Base-by-base conservation (phyloP, 2,888 invertebrate species). In the Volucella inflata region DNA sequence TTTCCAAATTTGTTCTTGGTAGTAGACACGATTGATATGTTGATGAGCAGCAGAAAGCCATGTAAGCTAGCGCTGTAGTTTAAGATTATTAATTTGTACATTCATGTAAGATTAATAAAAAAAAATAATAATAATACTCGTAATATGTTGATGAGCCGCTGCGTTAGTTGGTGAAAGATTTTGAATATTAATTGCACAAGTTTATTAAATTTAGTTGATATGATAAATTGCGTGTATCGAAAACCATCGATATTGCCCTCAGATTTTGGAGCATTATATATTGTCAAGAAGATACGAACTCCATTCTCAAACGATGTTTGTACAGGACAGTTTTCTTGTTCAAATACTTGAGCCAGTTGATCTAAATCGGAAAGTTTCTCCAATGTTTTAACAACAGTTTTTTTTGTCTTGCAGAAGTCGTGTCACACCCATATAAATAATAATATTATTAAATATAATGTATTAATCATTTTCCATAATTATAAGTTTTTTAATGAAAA, bases 211-310 rank as follows among this genome's bases (percentile, higher is more conserved):
- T 42, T 42, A 8, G 42, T 42, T 42, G 10, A 10, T 42, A 9
- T 42, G 42, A 51, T 46, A 14, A 70, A 57, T 55, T 40, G 53
- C 21, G 38, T 38, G 8, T 38, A 57, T 11, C 57, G 57, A 9
- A 57, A 9, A 17, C 14, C 38, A 57, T 57, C 40, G 9, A 57
- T 57, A 9, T 14, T 14, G 57, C 14, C 57, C 40, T 57, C 57
- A 57, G 57, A 57, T 57, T 36, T 57, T n/a, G 11, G 57, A 57
- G 38, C 38, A 57, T 57, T 57, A 38, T 57, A 57, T 38, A 57
- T 2, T 38, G 57, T n/a, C 14, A 53, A 53, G 21, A 53, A 53
- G 53, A 8, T 53, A 9, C 53, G 53, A 9, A 53, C 53, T 53
- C 21, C 30, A 53, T 53, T 30, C 30, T 53, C 53, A 12, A 53